Evolutionary conservation across 2,797 vertebrate genomes (phyloP).

Genomic region (Clangula hyemalis): DNA sequence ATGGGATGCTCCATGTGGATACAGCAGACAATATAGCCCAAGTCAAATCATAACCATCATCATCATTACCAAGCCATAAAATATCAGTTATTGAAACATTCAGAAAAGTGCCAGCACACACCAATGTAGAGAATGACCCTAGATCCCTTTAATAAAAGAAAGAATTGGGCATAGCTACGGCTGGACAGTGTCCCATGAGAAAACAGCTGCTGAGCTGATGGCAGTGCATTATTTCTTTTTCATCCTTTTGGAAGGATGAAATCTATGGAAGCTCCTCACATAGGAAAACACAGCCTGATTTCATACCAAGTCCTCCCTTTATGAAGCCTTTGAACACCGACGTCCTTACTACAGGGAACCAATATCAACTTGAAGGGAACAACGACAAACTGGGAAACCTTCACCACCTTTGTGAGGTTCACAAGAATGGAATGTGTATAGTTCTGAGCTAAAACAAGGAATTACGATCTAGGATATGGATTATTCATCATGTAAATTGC

Average conservation of each 20-base stretch:
- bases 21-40: not conserved
- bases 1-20: not conserved
- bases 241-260: not conserved
- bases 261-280: not conserved
- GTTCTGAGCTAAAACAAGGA: not conserved
- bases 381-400: not conserved
- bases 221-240: not conserved
- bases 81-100: not conserved
- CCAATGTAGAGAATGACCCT: not conserved
- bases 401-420: not conserved
- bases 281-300: not conserved
- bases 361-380: not conserved
- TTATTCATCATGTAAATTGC: slow-evolving; percentile 36
- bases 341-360: not conserved
- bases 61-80: not conserved
- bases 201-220: not conserved
- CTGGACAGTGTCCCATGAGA: not conserved
- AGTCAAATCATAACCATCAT: not conserved
- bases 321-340: not conserved
- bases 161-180: not conserved
- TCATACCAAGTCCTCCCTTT: not conserved
- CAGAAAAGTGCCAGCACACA: not conserved
- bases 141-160: not conserved
- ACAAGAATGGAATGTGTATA: not conserved
- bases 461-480: not conserved